Evolutionary conservation across 2,113 vertebrate genomes (phyloP), one percentile per base, ranked within the genome.

Genomic region (Atrichornis clamosus): DNA sequence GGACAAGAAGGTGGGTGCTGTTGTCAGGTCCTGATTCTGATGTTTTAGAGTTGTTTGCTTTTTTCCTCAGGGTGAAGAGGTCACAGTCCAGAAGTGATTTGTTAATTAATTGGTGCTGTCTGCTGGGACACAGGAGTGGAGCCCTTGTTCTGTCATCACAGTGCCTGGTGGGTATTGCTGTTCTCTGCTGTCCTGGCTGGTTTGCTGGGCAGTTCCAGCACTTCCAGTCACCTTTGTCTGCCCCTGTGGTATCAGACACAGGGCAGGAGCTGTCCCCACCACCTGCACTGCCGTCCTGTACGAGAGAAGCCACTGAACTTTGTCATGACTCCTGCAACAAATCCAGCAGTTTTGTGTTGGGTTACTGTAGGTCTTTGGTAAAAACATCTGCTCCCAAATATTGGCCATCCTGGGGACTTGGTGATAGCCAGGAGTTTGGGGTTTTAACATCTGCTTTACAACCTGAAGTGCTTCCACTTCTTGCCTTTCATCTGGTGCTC

Each of bases 331-430:
- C 69, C 22, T 37, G 55, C 27, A 37, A 52, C 44, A 68, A 75
- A 84, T n/a, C 22, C 12, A 15, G 1, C 6, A 20, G 39, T 23
- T 65, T 28, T 60, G 47, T 21, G 19, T 20, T 26, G 35, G 19
- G 5, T 42, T 49, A 2, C 10, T 23, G 4, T 1, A 1, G 23
- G 24, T 30, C 27, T 39, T 42, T 4, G 21, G 10, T 8, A 1
- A 42, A 35, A 46, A 56, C 3, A 7, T 1, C 12, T 3, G 10
- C 21, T 32, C 24, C 62, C 55, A 32, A 41, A 5, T 9, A 1
- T 22, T 69, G 68, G 3, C 41, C 11, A 0, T 58, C 65, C 63
- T n/a, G 37, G 41, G 42, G 46, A 6, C 39, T 14, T 4, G 3
- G 22, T 32, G 50, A 15, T 8, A 79, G 60, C 20, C 59, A 42